These are phyloP conservation scores for Aphaenogaster ashmeadi DNA, from an alignment of 1,140 invertebrate genomes.

Conservation along the genomic window DNA sequence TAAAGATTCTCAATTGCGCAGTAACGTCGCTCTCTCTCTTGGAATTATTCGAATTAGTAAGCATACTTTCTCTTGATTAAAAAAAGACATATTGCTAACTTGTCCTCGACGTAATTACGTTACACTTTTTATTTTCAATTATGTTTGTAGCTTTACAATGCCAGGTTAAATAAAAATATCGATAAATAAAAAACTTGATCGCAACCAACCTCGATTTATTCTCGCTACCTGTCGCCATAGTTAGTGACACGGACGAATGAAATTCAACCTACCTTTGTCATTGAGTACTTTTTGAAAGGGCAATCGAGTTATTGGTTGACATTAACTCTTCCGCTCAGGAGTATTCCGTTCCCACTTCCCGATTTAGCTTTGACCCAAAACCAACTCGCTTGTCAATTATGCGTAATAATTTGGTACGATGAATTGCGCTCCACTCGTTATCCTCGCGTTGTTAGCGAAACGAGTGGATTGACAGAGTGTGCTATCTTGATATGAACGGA, in stretches of 20 bases:
- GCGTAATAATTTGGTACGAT: constrained; percentile 36
- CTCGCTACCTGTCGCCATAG: not conserved
- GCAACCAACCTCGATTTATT: not conserved
- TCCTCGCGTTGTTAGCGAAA: not conserved
- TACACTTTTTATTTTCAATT: not conserved
- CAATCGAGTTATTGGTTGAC: constrained; percentile 24
- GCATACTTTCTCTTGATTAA: not conserved
- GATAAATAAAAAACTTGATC: not conserved
- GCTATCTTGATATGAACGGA: not conserved
- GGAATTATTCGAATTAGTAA: not conserved
- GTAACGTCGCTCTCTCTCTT: not conserved
- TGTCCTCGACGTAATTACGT: not conserved
- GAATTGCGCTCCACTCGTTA: not conserved
- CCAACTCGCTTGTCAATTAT: constrained; percentile 29
- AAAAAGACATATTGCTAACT: not conserved
- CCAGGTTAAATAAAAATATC: constrained; percentile 12
- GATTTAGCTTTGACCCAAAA: constrained; percentile 35
- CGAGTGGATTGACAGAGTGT: constrained; percentile 6
- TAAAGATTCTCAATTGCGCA: not conserved
- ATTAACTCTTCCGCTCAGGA: constrained; percentile 32
- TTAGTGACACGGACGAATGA: not conserved
- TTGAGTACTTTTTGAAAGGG: constrained; percentile 36
- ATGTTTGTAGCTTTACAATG: not conserved
- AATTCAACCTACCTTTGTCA: constrained; percentile 24
- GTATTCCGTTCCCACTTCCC: constrained; percentile 6